Evolutionary conservation across 2,888 invertebrate genomes (phyloP).

Genomic region (Ophion ventricosus): DNA sequence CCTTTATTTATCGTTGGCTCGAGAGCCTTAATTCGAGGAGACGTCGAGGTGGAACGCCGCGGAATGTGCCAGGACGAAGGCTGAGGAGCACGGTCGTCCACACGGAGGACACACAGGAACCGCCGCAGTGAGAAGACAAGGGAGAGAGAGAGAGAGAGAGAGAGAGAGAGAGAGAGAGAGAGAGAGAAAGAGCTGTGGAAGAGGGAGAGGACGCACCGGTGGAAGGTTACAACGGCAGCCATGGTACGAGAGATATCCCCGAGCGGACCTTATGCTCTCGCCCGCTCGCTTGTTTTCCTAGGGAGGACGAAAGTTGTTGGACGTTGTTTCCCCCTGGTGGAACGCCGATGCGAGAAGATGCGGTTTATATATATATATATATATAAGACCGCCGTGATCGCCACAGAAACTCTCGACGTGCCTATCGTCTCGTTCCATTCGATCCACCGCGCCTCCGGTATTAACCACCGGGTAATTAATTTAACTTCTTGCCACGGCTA

Average conservation of each 20-base stretch:
- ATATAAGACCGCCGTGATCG: constrained; percentile 47
- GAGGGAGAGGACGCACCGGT: not conserved
- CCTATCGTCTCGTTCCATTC: constrained; percentile 65
- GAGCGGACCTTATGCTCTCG: constrained; percentile 10
- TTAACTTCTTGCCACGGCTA: constrained; percentile 81
- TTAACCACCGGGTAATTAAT: constrained; percentile 80
- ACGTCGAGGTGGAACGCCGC: constrained; percentile 70
- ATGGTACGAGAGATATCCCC: constrained; percentile 21
- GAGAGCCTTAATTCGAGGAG: constrained; percentile 71
- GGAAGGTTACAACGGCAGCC: constrained; percentile 56
- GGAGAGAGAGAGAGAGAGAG: constrained; percentile 27
- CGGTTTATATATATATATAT: not conserved
- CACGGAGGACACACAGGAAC: constrained; percentile 38
- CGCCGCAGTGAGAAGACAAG: constrained; percentile 15
- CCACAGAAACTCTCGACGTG: constrained; percentile 60
- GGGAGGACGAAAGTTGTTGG: constrained; percentile 45
- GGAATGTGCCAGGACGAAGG: constrained; percentile 67
- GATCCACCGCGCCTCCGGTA: constrained; percentile 64
- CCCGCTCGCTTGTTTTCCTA: constrained; percentile 48
- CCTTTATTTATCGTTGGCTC: constrained; percentile 71
- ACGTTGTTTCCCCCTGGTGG: constrained; percentile 31
- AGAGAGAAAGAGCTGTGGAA: no score
- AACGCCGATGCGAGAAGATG: constrained; percentile 47
- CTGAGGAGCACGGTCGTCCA: constrained; percentile 43
- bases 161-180: constrained; percentile 22